phyloP scores from a whole-genome alignment of 2,113 vertebrate genomes.

The Halichoeres trimaculatus region DNA sequence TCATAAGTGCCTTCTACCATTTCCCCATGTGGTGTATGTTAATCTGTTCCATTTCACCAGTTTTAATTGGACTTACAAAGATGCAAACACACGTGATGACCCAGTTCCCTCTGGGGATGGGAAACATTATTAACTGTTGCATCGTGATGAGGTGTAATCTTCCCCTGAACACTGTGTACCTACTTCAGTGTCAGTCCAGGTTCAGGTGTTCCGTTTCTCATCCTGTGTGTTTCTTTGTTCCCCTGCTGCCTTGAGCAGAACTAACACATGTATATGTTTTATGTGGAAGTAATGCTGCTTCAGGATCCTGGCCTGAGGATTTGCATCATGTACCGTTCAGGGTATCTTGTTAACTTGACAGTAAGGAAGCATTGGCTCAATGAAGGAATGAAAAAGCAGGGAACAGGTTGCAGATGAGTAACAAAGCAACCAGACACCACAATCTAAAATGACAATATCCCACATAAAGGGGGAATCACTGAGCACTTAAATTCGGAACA shows the following conservation, averaged over 20 bases:
- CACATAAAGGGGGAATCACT: not conserved
- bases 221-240: not conserved
- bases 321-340: not conserved
- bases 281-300: not conserved
- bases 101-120: slow-evolving; percentile 25
- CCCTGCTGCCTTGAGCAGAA: not conserved
- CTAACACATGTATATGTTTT: not conserved
- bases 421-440: not conserved
- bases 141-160: slow-evolving; percentile 25
- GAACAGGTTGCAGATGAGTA: not conserved
- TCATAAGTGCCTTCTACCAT: not conserved
- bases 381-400: not conserved
- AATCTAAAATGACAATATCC: not conserved
- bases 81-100: slow-evolving; percentile 20
- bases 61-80: slow-evolving; percentile 19
- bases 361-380: not conserved
- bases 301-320: not conserved
- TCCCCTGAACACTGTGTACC: not conserved
- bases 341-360: not conserved
- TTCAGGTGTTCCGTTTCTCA: not conserved
- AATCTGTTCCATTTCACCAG: not conserved
- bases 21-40: not conserved
- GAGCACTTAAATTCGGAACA: too few species aligned
- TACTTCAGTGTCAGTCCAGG: not conserved
- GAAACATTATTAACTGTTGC: slow-evolving; percentile 18